These are phyloP conservation scores for Ispidina picta DNA, from an alignment of 2,797 vertebrate species.

Conservation along the genomic window DNA sequence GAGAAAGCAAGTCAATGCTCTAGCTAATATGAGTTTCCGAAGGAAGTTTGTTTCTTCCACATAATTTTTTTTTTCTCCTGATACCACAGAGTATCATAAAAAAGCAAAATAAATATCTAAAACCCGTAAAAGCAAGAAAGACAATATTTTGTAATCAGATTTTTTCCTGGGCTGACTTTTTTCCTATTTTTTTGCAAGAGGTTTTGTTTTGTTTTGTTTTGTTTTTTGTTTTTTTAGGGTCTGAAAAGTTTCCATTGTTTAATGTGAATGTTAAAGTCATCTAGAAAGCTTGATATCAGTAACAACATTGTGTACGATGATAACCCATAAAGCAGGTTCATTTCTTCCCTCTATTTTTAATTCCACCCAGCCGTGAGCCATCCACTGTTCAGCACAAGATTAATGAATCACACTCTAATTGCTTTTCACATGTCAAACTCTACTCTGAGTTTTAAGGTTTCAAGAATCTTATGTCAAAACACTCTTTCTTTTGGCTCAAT, in stretches of 20 bases:
- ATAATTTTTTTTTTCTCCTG: neutral
- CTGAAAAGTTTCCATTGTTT: neutral
- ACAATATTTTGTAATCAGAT: neutral
- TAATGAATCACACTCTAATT: constrained; percentile 51
- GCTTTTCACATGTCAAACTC: constrained; percentile 51
- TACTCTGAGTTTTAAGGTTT: constrained; percentile 7
- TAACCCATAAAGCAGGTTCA: neutral
- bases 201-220: too few species aligned
- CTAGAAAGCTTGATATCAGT: neutral
- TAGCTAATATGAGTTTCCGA: neutral
- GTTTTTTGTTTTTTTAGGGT: neutral
- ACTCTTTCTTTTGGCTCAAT: neutral
- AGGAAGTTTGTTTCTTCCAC: neutral
- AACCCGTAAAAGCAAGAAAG: neutral
- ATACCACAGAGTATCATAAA: neutral
- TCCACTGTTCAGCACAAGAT: constrained; percentile 16
- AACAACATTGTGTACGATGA: neutral
- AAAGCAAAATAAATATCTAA: neutral
- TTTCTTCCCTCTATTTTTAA: constrained; percentile 58
- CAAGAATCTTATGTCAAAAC: constrained; percentile 36
- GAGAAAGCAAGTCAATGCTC: neutral
- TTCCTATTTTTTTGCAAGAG: too few species aligned
- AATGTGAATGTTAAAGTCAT: neutral
- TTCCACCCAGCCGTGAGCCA: constrained; percentile 3
- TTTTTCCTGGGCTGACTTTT: neutral